phyloP scores from a whole-genome alignment of 2,888 invertebrate species.

The Watsonalla cultraria region DNA sequence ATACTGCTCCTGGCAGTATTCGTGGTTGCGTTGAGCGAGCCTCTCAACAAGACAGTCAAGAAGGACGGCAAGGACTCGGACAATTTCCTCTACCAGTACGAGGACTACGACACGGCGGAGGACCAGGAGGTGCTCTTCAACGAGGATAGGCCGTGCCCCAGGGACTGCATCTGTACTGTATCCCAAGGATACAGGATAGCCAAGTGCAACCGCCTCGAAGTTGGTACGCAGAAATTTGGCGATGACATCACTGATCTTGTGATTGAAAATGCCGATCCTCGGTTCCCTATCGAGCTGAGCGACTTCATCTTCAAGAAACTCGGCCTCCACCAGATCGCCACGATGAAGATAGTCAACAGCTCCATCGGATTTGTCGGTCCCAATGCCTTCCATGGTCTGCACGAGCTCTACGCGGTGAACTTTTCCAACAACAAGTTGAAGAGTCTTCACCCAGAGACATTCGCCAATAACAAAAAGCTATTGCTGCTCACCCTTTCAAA shows the following conservation, averaged over 20 bases:
- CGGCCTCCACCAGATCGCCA: conserved; percentile 81
- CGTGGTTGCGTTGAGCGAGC: conserved; percentile 58
- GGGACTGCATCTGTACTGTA: conserved; percentile 80
- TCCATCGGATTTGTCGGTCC: conserved; percentile 82
- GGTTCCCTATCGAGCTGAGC: conserved; percentile 78
- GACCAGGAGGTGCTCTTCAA: conserved; percentile 72
- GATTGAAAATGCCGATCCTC: conserved; percentile 80
- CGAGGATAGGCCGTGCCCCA: conserved; percentile 78
- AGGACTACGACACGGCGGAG: conserved; percentile 64
- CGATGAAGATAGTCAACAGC: conserved; percentile 84
- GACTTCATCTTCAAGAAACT: conserved; percentile 80
- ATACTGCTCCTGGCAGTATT: conserved; percentile 71
- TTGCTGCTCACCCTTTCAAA: conserved; percentile 82
- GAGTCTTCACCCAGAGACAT: conserved; percentile 83
- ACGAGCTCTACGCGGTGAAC: conserved; percentile 83
- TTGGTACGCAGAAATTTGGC: conserved; percentile 82
- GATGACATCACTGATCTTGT: conserved; percentile 82
- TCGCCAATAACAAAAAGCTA: conserved; percentile 82
- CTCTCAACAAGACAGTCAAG: conserved; percentile 55
- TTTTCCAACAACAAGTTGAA: conserved; percentile 83
- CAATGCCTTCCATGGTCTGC: conserved; percentile 83
- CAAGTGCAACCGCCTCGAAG: conserved; percentile 83
- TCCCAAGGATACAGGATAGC: conserved; percentile 80
- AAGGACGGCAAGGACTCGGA: conserved; percentile 46
- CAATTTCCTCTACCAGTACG: conserved; percentile 57